phyloP scores from a whole-genome alignment of 2,888 invertebrate species.

The Eurytoma adleriae region DNA sequence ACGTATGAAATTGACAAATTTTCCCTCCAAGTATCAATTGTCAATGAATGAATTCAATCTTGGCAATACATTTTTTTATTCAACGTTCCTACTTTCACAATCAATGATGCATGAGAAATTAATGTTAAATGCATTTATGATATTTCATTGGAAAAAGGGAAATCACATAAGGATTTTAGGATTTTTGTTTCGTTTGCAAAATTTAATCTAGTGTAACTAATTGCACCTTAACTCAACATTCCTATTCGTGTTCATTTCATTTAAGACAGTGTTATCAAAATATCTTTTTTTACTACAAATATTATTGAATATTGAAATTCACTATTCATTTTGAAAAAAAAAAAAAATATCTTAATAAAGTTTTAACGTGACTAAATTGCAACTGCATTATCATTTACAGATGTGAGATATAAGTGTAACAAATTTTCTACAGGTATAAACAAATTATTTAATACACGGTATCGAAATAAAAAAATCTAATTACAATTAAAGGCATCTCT shows the following conservation, averaged over 20 bases:
- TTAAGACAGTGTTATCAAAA: no score
- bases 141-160: constrained; percentile 6
- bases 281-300: no score
- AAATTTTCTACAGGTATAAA: neutral
- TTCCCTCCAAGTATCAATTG: constrained; percentile 20
- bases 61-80: constrained; percentile 10
- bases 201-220: constrained; percentile 29
- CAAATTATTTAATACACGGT: constrained; percentile 13
- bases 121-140: neutral
- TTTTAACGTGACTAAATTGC: no score
- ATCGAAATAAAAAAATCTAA: constrained; percentile 15
- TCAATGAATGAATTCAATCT: constrained; percentile 20
- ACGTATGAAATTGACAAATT: constrained; percentile 48
- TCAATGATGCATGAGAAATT: neutral
- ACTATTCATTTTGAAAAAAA: no score
- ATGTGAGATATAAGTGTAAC: no score
- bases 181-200: constrained; percentile 5
- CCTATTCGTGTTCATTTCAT: neutral
- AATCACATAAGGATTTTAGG: neutral
- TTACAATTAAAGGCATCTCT: constrained; percentile 11
- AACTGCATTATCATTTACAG: no score
- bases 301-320: no score
- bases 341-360: no score
- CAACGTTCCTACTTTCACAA: neutral
- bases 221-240: constrained; percentile 26